Evolutionary conservation across 1,140 invertebrate species (phyloP), one percentile per base, ranked within the genome.

Genomic region (Sipha flava): DNA sequence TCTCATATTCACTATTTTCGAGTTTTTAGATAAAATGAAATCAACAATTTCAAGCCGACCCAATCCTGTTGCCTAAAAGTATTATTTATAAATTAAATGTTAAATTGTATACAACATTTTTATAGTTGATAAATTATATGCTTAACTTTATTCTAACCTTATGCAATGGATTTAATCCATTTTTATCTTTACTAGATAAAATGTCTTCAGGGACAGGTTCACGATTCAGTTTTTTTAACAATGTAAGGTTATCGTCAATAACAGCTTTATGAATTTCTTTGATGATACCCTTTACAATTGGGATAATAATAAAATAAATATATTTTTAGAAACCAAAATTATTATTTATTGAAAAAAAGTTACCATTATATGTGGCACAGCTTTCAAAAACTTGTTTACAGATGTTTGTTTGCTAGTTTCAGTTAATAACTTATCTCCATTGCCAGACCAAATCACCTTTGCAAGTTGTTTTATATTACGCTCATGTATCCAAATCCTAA

Each of bases 401-500:
- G 90, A 89, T 1, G 90, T 88, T 86, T 94, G 93, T 83, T 91
- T 94, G 84, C 92, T 93, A 3, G 94, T 94, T 84, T 95, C 93
- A 81, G 90, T 90, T 64, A 92, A 87, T 4, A 96, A 87, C 80
- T 92, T 91, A 57, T 91, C 87, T 10, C 94, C 95, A 83, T 94
- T 91, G 0, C 95, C 94, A 82, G 94, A 92, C 92, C 94, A 94
- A 14, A 97, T 87, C 2, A 95, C 92, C 83, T 92, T 90, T 84
- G 94, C 92, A 59, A 96, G 86, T 83, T 92, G 91, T 23, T 89
- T 89, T 83, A 96, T 88, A 85, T 96, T 93, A 84, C 92, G 89
- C 84, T 95, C 94, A 84, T 95, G 93, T 81, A 96, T 95, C 94
- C 94, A 96, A 86, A 95, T 94, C 80, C 94, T 88, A 81, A 96